Evolutionary conservation across 2,113 vertebrate species (phyloP).

Genomic region (Crotalus helleri): DNA sequence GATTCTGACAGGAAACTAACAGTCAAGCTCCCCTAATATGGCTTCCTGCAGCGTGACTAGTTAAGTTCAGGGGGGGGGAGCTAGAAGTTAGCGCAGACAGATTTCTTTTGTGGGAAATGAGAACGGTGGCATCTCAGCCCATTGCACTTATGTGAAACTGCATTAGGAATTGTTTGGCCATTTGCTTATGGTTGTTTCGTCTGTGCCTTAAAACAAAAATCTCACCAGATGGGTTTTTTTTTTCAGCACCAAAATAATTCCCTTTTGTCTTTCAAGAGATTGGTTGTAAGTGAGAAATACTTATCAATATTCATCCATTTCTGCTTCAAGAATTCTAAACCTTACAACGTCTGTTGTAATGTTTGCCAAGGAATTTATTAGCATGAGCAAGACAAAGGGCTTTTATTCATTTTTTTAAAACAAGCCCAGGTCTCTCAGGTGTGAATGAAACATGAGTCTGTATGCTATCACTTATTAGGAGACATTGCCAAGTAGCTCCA

Average conservation of each 20-base stretch:
- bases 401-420: neutral
- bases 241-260: slow-evolving; percentile 1
- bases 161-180: neutral
- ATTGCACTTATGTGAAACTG: neutral
- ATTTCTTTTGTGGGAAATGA: neutral
- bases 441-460: slow-evolving; percentile 31
- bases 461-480: slow-evolving; percentile 40
- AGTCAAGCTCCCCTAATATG: neutral
- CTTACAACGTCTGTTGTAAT: slow-evolving; percentile 2
- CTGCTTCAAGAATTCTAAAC: slow-evolving; percentile 20
- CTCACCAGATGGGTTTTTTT: neutral
- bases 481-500: neutral
- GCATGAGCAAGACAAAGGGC: neutral
- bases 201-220: neutral
- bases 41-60: neutral
- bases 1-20: neutral
- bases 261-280: neutral
- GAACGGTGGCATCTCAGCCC: neutral
- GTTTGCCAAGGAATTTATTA: slow-evolving; percentile 26
- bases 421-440: slow-evolving; percentile 18
- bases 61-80: neutral
- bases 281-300: slow-evolving; percentile 3
- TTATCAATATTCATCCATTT: neutral
- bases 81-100: neutral
- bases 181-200: neutral